Conservation (phyloP, 2,113 vertebrate species). For the Lynx canadensis region DNA sequence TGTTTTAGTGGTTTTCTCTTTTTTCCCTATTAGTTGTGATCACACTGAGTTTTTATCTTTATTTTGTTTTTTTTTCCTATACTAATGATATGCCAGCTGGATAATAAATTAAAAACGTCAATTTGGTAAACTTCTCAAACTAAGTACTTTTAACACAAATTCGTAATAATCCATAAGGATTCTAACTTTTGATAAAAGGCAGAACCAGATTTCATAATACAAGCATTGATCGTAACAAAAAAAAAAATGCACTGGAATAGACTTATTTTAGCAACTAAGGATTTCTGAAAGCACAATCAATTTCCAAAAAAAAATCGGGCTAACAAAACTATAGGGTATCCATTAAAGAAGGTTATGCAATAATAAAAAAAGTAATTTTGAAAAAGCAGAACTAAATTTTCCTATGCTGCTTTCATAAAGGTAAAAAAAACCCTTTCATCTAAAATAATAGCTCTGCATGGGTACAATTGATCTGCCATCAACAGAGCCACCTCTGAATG, state of each 20-base stretch:
- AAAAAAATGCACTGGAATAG: not conserved
- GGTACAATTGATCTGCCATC: not conserved
- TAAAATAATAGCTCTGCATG: not conserved
- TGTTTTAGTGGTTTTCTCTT: not conserved
- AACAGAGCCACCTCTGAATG: not conserved
- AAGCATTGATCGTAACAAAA: not conserved
- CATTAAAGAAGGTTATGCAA: not conserved
- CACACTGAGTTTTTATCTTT: not conserved
- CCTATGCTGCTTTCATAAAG: conserved; percentile 21
- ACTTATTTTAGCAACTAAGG: conserved; percentile 20
- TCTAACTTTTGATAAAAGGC: conserved; percentile 40
- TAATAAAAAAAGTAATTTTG: conserved; percentile 45
- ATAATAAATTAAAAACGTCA: conserved; percentile 5
- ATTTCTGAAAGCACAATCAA: conserved; percentile 7
- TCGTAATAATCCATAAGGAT: conserved; percentile 10
- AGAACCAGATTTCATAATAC: not conserved
- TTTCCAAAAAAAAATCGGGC: not conserved
- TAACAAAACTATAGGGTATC: conserved; percentile 8
- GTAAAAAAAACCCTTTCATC: not conserved
- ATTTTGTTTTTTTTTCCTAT: not conserved
- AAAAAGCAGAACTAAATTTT: conserved; percentile 39
- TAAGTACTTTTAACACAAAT: conserved; percentile 2
- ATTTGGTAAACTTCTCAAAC: conserved; percentile 4
- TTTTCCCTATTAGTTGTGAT: not conserved
- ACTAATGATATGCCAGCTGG: not conserved